Base-by-base conservation (phyloP, 2,888 invertebrate species). In the Ochropacha duplaris region DNA sequence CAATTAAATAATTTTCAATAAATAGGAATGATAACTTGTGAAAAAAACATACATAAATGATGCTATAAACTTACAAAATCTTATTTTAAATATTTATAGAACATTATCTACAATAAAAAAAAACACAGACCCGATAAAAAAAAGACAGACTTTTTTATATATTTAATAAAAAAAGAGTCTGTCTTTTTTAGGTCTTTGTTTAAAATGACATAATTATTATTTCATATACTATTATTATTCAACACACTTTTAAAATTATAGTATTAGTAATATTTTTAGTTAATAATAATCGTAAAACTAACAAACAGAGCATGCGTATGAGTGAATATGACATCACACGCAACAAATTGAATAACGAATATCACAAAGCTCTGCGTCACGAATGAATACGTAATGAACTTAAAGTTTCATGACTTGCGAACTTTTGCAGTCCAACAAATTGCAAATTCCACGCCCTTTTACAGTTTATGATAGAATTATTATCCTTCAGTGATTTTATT, bases 291-390 rank as follows among this genome's bases (percentile, higher is more conserved):
- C 22, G 22, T 50, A 50, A 50, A 12, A n/a, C n/a, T n/a, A n/a
- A 14, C 4, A 14, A 22, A 49, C 22, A 24, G 22, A 50, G 8
- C 26, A 50, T 24, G 24, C 22, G 11, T 24, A 26, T 9, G 52
- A 34, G 19, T 31, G 52, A 52, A 52, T 19, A 52, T 62, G 56
- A 61, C 59, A 65, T 60, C 61, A 54, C 58, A 50, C 51, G 64
- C 62, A 56, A 64, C 67, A 50, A 59, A 68, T 34, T 49, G 26
- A 66, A 66, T 61, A 55, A 52, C 54, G 49, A 61, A 54, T 63
- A 26, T 55, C 62, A 69, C 72, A 71, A 71, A 73, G 63, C 67
- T 69, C 67, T 70, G 67, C 58, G 71, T 79, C 82, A 83, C 78
- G 79, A 76, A 63, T 62, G 60, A 50, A 66, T 74, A 71, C 66